phyloP scores from a whole-genome alignment of 2,797 vertebrate genomes.

The Takifugu ocellatus region DNA sequence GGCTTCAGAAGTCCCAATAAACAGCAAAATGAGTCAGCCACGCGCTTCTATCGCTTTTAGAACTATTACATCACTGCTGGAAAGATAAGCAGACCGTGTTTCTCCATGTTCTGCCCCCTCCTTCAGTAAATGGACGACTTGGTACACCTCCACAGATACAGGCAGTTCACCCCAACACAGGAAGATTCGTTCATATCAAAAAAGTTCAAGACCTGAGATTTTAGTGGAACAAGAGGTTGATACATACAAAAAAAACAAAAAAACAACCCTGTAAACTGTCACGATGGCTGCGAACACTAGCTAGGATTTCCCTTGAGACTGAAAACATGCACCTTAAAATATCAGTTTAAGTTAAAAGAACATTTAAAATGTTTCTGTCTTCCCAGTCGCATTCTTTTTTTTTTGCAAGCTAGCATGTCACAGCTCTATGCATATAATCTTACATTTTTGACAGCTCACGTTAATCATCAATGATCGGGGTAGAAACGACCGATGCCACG shows the following conservation, averaged over 20 bases:
- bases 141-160: conserved; percentile 53
- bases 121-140: conserved; percentile 26
- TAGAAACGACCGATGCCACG: conserved; percentile 50
- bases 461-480: conserved; percentile 50
- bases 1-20: conserved; percentile 26
- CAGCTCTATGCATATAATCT: conserved; percentile 49
- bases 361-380: conserved; percentile 29
- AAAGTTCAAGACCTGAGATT: conserved; percentile 76
- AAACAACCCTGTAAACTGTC: conserved; percentile 54
- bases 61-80: conserved; percentile 29
- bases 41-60: conserved; percentile 18
- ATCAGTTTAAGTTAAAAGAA: conserved; percentile 46
- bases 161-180: conserved; percentile 58
- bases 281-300: conserved; percentile 48
- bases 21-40: conserved; percentile 27
- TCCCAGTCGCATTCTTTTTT: conserved; percentile 32
- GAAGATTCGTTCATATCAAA: conserved; percentile 66
- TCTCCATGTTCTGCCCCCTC: conserved; percentile 24
- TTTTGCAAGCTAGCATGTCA: conserved; percentile 56
- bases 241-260: conserved; percentile 53
- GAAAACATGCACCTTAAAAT: conserved; percentile 69
- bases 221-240: conserved; percentile 61
- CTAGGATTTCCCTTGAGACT: conserved; percentile 60
- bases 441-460: conserved; percentile 45
- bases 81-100: conserved; percentile 50